Evolutionary conservation across 2,797 vertebrate genomes (phyloP).

Genomic region (Molothrus ater): DNA sequence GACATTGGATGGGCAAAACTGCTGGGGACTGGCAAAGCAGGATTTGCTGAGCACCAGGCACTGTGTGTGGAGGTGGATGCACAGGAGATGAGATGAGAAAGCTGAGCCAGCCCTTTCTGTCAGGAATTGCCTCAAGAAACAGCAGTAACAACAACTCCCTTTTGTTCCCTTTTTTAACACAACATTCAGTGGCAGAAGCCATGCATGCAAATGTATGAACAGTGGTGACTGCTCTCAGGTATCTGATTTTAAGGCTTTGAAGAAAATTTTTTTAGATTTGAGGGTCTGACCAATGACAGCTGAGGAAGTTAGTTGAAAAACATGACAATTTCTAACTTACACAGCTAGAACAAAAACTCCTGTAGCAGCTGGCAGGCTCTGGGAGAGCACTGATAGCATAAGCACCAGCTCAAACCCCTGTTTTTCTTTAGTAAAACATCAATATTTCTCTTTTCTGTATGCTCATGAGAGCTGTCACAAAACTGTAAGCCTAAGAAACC

Average conservation of each 20-base stretch:
- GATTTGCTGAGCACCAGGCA: not conserved
- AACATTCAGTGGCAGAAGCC: not conserved
- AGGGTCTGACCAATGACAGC: not conserved
- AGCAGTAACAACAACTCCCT: not conserved
- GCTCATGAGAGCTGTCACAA: not conserved
- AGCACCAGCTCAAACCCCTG: not conserved
- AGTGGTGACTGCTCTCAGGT: not conserved
- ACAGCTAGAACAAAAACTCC: not conserved
- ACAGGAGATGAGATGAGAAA: not conserved
- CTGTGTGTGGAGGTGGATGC: rapidly evolving
- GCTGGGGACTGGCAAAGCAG: rapidly evolving
- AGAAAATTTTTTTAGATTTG: not conserved
- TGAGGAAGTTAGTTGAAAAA: not conserved
- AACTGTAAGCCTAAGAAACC: slow-evolving; percentile 24
- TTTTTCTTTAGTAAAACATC: not conserved
- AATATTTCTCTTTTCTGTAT: not conserved
- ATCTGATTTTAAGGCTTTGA: not conserved
- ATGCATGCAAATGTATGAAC: not conserved
- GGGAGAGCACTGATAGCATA: not conserved
- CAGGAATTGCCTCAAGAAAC: not conserved
- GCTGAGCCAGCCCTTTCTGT: slow-evolving; percentile 8
- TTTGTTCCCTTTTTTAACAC: not conserved
- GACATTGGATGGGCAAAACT: not conserved
- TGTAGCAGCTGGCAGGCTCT: not conserved
- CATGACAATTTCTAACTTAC: not conserved